Percentiles rank a stretch among this genome's conserved stretches.
Evolutionary conservation across 2,888 invertebrate genomes (phyloP).

Genomic region (Drosophila ustulata): DNA sequence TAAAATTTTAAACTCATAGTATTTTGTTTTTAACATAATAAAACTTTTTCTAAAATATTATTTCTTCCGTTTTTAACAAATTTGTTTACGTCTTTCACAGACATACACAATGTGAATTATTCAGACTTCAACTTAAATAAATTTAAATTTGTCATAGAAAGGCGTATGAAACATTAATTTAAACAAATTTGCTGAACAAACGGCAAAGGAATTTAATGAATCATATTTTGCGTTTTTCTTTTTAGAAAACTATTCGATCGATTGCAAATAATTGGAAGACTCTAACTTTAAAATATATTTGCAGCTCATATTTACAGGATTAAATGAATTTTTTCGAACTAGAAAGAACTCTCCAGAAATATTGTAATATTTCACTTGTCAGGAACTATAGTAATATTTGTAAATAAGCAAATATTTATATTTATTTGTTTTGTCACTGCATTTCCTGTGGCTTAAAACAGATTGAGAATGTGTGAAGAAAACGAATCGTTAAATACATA

Average conservation of each 20-base stretch:
- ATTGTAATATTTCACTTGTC: background rate
- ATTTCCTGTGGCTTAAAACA: constrained; percentile 5
- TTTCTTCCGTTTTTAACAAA: background rate
- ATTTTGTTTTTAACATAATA: too few species aligned
- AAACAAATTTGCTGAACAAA: background rate
- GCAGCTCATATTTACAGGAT: too few species aligned
- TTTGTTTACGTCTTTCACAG: background rate
- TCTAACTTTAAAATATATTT: background rate
- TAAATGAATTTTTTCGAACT: too few species aligned
- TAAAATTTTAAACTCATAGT: too few species aligned
- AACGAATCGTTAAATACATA: constrained; percentile 15
- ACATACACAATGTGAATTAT: too few species aligned
- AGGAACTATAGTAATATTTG: background rate
- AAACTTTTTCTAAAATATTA: too few species aligned
- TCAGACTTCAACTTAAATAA: background rate
- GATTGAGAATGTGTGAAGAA: constrained; percentile 8
- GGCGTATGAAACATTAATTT: background rate
- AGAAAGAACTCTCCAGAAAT: too few species aligned
- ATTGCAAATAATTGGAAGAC: too few species aligned
- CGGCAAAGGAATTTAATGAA: background rate
- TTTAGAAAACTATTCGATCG: background rate
- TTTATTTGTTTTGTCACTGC: constrained; percentile 31
- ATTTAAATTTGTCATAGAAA: background rate
- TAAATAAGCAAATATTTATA: constrained; percentile 4
- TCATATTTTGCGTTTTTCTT: background rate